Evolutionary conservation across 2,888 invertebrate species (phyloP), one percentile per base, ranked within the genome.

Genomic region (Phortica okadai): DNA sequence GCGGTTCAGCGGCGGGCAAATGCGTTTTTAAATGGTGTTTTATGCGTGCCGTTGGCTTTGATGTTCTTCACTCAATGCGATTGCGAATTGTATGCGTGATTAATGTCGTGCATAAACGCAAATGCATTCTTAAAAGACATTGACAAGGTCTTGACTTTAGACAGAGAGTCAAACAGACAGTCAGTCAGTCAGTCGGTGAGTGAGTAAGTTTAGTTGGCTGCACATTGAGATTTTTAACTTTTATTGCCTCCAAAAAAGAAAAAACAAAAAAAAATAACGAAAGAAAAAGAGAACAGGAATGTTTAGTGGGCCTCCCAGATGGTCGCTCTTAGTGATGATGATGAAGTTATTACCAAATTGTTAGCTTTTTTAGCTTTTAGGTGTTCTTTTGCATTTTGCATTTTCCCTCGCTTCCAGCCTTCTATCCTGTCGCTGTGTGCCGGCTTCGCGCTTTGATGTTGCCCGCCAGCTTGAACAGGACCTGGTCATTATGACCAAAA

Each of bases 301-400:
- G 33, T 62, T 62, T 25, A 25, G 54, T 81, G 77, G 89, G 90
- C 91, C 91, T 89, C 90, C 91, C 90, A 91, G 90, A 90, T 88
- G 89, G 91, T 74, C 69, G 50, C 45, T 45, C 16, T 14, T 70
- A 0, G 6, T 54, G 42, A 50, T 16, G 54, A 87, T 90, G 90
- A 91, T 90, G 90, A 90, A 91, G 91, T 91, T 91, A 91, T 91
- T 91, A 91, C 91, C 88, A 85, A 90, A 90, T 87, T 87, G 82
- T 83, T 64, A 74, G 74, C 33, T 33, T 33, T 33, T 33, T 33
- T 5, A 33, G 33, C 33, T 33, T 33, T 33, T 33, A 33, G 33
- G 33, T 66, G 42, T 70, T 70, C 41, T 50, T 70, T 25, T 50
- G 7, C 1, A 45, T 70, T 16, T 70, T 50, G 45, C 25, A 45